Conservation (phyloP, 1,140 invertebrate genomes). For the Drosophila biarmipes region DNA sequence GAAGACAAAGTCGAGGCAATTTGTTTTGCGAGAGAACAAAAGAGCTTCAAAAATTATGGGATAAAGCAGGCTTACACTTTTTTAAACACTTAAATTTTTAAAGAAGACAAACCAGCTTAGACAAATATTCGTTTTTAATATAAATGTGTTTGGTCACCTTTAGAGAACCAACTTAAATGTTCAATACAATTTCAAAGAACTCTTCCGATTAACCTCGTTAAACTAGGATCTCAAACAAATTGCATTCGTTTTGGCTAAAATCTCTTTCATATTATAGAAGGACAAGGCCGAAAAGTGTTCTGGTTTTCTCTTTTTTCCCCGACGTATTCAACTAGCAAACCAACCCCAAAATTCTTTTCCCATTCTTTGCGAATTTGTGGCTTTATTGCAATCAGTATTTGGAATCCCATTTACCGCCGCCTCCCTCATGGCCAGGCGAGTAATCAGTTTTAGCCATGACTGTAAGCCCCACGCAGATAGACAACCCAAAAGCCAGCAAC, state of each 20-base stretch:
- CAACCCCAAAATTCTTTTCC: neutral
- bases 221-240: neutral
- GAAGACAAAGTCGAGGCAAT: conserved; percentile 31
- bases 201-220: neutral
- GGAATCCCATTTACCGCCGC: conserved; percentile 24
- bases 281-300: neutral
- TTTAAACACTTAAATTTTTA: neutral
- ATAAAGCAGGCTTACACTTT: neutral
- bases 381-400: conserved; percentile 28
- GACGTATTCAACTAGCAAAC: neutral
- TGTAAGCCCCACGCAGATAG: conserved; percentile 30
- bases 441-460: conserved; percentile 50
- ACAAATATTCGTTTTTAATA: too few relatives aligned
- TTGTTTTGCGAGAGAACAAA: conserved; percentile 13
- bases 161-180: neutral
- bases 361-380: neutral
- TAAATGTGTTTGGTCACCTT: neutral
- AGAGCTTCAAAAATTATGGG: conserved; percentile 34
- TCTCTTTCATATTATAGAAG: neutral
- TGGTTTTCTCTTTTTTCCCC: neutral
- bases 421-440: conserved; percentile 3
- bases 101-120: too few relatives aligned
- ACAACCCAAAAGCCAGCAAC: conserved; percentile 9
- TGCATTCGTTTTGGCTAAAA: neutral
- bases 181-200: neutral